Evolutionary conservation across 23 tunicate species (phyloP), one percentile per base, ranked within the genome.

Genomic region (Ascidia mentula): DNA sequence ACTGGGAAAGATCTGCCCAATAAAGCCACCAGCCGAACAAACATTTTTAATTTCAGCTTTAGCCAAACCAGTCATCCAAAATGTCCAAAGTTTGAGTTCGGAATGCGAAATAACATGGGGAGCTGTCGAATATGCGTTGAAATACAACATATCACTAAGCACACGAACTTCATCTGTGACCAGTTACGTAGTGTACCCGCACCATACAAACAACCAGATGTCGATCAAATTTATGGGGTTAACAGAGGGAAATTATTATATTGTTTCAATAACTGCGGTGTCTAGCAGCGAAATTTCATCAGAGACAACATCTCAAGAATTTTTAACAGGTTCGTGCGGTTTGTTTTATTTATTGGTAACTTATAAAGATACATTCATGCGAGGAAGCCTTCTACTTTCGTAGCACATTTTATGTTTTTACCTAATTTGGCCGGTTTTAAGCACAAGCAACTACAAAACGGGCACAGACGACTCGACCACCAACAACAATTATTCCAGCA

Each of bases 31-130:
- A n/a, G n/a, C n/a, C n/a, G n/a, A n/a, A n/a, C n/a, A n/a, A n/a
- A n/a, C n/a, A n/a, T n/a, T n/a, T n/a, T n/a, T n/a, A n/a, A n/a
- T 53, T 53, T 53, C 65, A 53, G 65, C 65, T 6, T 53, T 53
- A 9, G 22, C 65, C 28, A 53, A 53, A 53, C 65, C 65, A 6
- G 2, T 9, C 65, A 6, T 53, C 24, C 65, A 9, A 1, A 26
- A 53, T 20, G 65, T 53, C 28, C 65, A 9, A 9, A 53, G 65
- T 20, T 5, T 28, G 22, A 9, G 4, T 26, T 53, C 13, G 4
- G 65, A 53, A 53, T 53, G 65, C 13, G 65, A 53, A 6, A 28
- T 53, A 26, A 53, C 13, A 53, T 53, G 65, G 65, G 65, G 13
- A 26, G 65, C 65, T 53, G 65, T 53, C 22, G 65, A 53, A 20